Evolutionary conservation across 2,797 vertebrate genomes (phyloP).

Genomic region (Anniella stebbinsi): DNA sequence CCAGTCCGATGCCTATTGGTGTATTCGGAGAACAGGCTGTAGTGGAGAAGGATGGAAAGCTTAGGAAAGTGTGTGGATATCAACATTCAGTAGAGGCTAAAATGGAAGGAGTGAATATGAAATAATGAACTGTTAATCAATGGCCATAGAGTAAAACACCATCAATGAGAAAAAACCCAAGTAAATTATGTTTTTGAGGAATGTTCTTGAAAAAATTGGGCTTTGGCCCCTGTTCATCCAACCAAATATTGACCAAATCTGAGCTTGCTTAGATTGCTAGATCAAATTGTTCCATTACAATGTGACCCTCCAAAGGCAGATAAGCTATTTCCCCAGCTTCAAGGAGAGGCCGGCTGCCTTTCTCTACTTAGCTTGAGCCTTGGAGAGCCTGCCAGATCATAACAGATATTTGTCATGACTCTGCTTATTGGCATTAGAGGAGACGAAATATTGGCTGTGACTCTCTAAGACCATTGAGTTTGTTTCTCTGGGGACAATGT

Average conservation of each 20-base stretch:
- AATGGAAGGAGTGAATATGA: not conserved
- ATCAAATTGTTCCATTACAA: not conserved
- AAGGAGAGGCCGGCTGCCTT: slow-evolving; percentile 26
- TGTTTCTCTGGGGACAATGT: slow-evolving; percentile 33
- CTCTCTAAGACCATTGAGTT: slow-evolving; percentile 14
- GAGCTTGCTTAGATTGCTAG: not conserved
- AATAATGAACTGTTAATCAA: slow-evolving; percentile 18
- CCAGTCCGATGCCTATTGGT: not conserved
- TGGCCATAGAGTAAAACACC: not conserved
- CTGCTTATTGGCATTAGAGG: slow-evolving; percentile 23
- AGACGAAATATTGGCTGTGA: slow-evolving; percentile 23
- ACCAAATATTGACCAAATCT: not conserved
- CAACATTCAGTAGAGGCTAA: not conserved
- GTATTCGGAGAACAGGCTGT: not conserved
- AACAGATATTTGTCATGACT: slow-evolving; percentile 14
- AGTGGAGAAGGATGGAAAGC: not conserved
- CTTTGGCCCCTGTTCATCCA: not conserved
- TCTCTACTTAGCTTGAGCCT: not conserved
- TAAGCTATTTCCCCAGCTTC: slow-evolving; percentile 12
- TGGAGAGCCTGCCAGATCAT: slow-evolving; percentile 26
- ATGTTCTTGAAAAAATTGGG: not conserved
- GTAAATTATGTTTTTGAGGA: not conserved
- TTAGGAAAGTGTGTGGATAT: slow-evolving; percentile 19
- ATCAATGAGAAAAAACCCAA: not conserved
- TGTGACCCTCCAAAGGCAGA: not conserved